Percentiles rank a stretch among this genome's conserved stretches.
phyloP scores from a whole-genome alignment of 2,888 invertebrate genomes.

The Clepsis dumicolana region DNA sequence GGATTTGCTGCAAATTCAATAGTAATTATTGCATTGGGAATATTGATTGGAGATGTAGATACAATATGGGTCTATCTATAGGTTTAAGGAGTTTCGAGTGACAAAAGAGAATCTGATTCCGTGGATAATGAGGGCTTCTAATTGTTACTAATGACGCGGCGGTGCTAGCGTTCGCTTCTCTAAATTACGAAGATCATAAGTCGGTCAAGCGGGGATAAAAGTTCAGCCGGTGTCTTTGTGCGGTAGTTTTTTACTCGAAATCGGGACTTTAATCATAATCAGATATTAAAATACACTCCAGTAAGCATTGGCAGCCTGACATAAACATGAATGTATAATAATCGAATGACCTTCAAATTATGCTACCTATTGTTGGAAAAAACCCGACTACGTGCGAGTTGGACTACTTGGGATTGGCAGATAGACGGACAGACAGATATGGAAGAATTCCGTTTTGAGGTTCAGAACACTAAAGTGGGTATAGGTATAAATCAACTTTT shows the following conservation, averaged over 20 bases:
- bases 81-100: conserved; percentile 6
- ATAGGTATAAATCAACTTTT: too few species aligned
- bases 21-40: conserved; percentile 35
- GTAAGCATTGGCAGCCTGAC: not conserved
- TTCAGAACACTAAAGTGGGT: too few species aligned
- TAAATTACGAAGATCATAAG: conserved; percentile 26
- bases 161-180: conserved; percentile 24
- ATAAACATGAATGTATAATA: too few species aligned
- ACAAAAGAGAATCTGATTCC: conserved; percentile 9
- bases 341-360: too few species aligned
- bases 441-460: too few species aligned
- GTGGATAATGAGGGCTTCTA: conserved; percentile 10
- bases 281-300: not conserved
- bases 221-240: conserved; percentile 13
- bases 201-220: conserved; percentile 24
- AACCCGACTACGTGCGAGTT: too few species aligned
- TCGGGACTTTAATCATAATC: not conserved
- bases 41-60: too few species aligned
- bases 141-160: conserved; percentile 28
- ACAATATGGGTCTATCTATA: not conserved
- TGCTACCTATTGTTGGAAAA: too few species aligned
- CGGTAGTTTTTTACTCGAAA: not conserved
- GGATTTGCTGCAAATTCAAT: conserved; percentile 45
- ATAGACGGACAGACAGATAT: too few species aligned
- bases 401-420: too few species aligned